A percentile compares a stretch with the other conserved stretches of the same genome.
Evolutionary conservation across 2,888 invertebrate species (phyloP).

Genomic region (Aleiodes testaceus): DNA sequence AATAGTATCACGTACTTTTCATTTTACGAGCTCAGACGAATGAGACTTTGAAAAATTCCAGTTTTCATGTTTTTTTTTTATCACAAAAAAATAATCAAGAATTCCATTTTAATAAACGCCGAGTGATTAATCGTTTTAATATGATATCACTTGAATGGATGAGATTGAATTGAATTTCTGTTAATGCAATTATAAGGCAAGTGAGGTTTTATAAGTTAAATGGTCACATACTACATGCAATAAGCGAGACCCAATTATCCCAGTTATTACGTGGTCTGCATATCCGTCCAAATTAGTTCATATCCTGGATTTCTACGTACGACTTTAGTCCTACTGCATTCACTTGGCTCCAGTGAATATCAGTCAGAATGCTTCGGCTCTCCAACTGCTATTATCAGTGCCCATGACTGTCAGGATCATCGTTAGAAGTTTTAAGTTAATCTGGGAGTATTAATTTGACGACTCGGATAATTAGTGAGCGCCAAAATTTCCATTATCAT

Average conservation of each 20-base stretch:
- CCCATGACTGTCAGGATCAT: not conserved
- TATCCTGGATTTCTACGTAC: not conserved
- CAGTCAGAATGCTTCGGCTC: not conserved
- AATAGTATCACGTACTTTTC: not conserved
- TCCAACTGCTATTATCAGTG: not conserved
- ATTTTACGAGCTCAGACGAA: slow-evolving; percentile 3
- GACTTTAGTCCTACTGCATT: not conserved
- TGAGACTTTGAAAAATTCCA: not conserved
- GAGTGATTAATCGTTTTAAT: too few species aligned
- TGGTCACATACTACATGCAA: slow-evolving; percentile 2
- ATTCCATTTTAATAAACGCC: too few species aligned
- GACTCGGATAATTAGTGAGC: not conserved
- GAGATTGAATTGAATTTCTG: not conserved
- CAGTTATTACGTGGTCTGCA: slow-evolving; percentile 23
- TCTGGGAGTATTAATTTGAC: not conserved
- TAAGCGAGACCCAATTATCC: slow-evolving; percentile 18
- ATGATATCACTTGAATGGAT: too few species aligned
- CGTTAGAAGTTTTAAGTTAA: not conserved
- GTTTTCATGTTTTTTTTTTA: not conserved
- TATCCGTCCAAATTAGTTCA: slow-evolving; percentile 15
- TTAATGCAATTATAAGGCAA: not conserved
- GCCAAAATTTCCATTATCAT: too few species aligned
- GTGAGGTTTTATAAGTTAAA: not conserved
- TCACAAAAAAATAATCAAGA: too few species aligned
- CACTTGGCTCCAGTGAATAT: not conserved